Evolutionary conservation across 1,140 invertebrate species (phyloP).

Genomic region (Musca domestica): DNA sequence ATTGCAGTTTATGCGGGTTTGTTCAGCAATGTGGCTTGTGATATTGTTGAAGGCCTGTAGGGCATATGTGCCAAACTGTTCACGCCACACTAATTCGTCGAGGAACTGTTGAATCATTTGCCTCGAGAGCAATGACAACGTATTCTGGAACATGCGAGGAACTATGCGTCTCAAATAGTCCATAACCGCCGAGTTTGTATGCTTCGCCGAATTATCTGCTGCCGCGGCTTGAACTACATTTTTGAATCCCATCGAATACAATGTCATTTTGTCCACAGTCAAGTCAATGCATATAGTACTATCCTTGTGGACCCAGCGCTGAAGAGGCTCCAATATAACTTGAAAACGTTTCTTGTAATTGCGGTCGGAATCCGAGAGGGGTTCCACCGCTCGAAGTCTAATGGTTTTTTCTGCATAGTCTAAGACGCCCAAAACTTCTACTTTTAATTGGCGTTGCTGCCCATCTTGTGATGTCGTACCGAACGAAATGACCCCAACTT

Average conservation of each 20-base stretch:
- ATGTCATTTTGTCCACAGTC: constrained; percentile 75
- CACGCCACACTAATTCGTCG: constrained; percentile 80
- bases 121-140: constrained; percentile 74
- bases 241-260: constrained; percentile 74
- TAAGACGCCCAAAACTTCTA: constrained; percentile 83
- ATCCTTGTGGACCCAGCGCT: constrained; percentile 73
- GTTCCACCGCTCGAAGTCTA: constrained; percentile 77
- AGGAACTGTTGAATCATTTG: constrained; percentile 87
- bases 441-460: constrained; percentile 78
- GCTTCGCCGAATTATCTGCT: constrained; percentile 59
- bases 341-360: constrained; percentile 74
- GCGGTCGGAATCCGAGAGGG: constrained; percentile 69
- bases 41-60: constrained; percentile 80
- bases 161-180: constrained; percentile 81
- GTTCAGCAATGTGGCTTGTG: constrained; percentile 73
- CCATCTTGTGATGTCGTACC: constrained; percentile 84
- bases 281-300: constrained; percentile 78
- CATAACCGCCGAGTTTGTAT: constrained; percentile 78
- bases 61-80: constrained; percentile 70
- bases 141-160: constrained; percentile 87
- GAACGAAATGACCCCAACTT: constrained; percentile 84
- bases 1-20: constrained; percentile 64
- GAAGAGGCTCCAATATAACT: constrained; percentile 76
- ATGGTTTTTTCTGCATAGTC: constrained; percentile 73
- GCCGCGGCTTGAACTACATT: constrained; percentile 69